These are phyloP conservation scores for Sphenopsis melanotis DNA, from an alignment of 2,797 vertebrate species.

Conservation along the genomic window DNA sequence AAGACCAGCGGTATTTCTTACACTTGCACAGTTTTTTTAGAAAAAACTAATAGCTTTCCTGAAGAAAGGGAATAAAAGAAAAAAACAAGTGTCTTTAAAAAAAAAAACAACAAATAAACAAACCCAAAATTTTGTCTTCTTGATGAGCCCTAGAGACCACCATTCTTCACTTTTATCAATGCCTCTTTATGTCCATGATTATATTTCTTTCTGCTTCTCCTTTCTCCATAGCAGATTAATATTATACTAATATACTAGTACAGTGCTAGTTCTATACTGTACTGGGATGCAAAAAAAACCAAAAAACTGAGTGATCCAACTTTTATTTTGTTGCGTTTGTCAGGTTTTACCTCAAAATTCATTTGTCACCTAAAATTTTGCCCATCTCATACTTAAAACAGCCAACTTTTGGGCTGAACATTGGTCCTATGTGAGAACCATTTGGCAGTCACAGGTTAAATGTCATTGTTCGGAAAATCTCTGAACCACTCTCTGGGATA, in stretches of 20 bases:
- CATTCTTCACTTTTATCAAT: background rate
- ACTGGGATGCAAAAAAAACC: background rate
- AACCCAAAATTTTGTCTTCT: fast-evolving
- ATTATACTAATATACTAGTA: background rate
- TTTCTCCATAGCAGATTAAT: background rate
- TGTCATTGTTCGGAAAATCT: background rate
- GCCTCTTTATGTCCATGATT: background rate
- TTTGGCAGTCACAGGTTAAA: background rate
- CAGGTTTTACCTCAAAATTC: background rate
- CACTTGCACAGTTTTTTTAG: background rate
- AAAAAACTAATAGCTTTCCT: background rate
- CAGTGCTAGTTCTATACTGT: background rate
- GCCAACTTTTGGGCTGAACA: background rate
- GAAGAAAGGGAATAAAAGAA: background rate
- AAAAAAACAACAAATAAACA: background rate
- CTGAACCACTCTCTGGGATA: background rate
- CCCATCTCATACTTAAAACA: background rate
- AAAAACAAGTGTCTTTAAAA: background rate
- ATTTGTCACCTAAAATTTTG: background rate
- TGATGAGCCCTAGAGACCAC: background rate
- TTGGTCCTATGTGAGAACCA: fast-evolving
- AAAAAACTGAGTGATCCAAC: background rate
- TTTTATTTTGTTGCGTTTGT: background rate
- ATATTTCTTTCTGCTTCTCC: background rate
- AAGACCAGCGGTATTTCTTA: background rate